phyloP scores from a whole-genome alignment of 2,113 vertebrate genomes.

The Charina bottae region DNA sequence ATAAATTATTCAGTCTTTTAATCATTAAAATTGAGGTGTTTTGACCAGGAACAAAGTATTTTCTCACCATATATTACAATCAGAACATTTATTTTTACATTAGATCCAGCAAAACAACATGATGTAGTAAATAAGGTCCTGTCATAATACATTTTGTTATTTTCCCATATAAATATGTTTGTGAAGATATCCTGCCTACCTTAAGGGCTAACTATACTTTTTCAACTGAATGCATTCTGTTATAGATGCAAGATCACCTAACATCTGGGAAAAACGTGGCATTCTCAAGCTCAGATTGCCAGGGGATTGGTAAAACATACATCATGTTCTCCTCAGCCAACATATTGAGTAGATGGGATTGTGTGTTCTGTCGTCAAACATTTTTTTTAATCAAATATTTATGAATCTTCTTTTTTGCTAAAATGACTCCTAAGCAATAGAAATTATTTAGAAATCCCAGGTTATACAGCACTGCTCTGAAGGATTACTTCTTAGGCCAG shows the following conservation, averaged over 20 bases:
- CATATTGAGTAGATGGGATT: neutral
- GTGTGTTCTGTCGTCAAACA: neutral
- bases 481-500: neutral
- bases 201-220: neutral
- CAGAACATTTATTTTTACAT: neutral
- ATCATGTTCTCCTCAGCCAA: neutral
- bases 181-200: too few relatives aligned
- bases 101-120: neutral
- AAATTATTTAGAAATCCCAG: neutral
- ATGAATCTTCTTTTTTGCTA: neutral
- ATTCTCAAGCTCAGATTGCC: neutral
- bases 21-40: neutral
- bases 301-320: neutral
- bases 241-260: neutral
- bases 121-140: neutral
- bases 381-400: neutral
- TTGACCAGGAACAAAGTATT: neutral
- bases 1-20: neutral
- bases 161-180: neutral
- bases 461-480: neutral
- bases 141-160: neutral
- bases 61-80: neutral
- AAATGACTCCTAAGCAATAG: neutral
- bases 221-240: neutral
- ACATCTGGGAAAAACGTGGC: neutral